Evolutionary conservation across 2,797 vertebrate species (phyloP).

Genomic region (Phyllotis vaccarum): DNA sequence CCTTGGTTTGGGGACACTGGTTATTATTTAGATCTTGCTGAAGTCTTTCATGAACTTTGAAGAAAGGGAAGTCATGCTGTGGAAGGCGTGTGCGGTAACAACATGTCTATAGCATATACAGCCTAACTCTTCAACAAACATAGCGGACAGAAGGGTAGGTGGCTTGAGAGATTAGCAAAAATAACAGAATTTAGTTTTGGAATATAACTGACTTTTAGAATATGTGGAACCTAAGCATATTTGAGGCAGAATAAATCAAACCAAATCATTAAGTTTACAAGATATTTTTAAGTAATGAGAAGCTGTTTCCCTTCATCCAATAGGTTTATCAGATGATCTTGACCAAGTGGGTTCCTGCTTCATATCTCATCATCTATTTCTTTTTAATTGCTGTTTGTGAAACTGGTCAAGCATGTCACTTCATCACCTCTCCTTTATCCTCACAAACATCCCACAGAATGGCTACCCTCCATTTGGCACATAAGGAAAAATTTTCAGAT

Average conservation of each 20-base stretch:
- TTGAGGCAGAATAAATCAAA: not conserved
- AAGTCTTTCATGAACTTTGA: not conserved
- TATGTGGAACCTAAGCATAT: not conserved
- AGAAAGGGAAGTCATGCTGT: not conserved
- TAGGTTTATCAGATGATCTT: not conserved
- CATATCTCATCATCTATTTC: rapidly evolving
- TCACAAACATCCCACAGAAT: not conserved
- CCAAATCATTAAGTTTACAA: not conserved
- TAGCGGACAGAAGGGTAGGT: not conserved
- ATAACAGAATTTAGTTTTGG: not conserved
- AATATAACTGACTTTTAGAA: not conserved
- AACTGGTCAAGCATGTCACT: not conserved
- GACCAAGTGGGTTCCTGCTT: not conserved
- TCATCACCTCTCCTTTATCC: not conserved
- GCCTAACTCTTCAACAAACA: not conserved
- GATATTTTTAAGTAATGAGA: not conserved
- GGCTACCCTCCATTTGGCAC: not conserved
- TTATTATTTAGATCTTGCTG: not conserved
- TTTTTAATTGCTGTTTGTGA: not conserved
- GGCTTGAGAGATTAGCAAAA: not conserved
- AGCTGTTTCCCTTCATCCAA: not conserved
- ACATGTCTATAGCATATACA: not conserved
- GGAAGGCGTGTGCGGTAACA: not conserved
- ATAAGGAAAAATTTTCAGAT: not conserved
- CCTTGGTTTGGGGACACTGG: rapidly evolving